These are phyloP conservation scores for Acanthis flammea DNA, from an alignment of 2,797 vertebrate species.

Conservation along the genomic window DNA sequence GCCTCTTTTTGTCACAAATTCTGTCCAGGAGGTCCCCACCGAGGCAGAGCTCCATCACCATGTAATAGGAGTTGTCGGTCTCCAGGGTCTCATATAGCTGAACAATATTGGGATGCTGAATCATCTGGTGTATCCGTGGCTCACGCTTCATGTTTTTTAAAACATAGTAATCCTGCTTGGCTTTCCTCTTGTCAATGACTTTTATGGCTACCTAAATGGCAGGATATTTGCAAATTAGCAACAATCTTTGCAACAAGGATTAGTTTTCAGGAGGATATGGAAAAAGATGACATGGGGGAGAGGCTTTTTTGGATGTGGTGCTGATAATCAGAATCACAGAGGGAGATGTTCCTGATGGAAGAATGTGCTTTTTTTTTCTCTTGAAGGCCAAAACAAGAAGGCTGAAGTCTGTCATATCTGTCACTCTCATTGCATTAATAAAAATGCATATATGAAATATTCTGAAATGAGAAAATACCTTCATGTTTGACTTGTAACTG, in stretches of 20 bases:
- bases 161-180: constrained; percentile 82
- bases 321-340: background rate
- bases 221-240: background rate
- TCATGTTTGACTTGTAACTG: background rate
- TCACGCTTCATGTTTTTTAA: constrained; percentile 87
- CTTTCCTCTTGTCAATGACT: constrained; percentile 89
- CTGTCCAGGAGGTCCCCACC: constrained; percentile 86
- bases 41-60: constrained; percentile 85
- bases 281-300: background rate
- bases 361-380: background rate
- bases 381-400: background rate
- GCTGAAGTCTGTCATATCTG: background rate
- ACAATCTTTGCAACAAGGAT: background rate
- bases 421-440: background rate
- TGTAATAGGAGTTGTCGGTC: constrained; percentile 87
- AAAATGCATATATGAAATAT: background rate
- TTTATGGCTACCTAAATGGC: constrained; percentile 82
- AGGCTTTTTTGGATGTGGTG: background rate
- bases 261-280: background rate
- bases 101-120: constrained; percentile 83
- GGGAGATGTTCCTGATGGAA: background rate
- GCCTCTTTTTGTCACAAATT: constrained; percentile 82
- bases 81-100: constrained; percentile 84
- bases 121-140: constrained; percentile 84
- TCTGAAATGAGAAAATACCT: background rate